Conservation (phyloP, 2,888 invertebrate species). For the Sesia apiformis region DNA sequence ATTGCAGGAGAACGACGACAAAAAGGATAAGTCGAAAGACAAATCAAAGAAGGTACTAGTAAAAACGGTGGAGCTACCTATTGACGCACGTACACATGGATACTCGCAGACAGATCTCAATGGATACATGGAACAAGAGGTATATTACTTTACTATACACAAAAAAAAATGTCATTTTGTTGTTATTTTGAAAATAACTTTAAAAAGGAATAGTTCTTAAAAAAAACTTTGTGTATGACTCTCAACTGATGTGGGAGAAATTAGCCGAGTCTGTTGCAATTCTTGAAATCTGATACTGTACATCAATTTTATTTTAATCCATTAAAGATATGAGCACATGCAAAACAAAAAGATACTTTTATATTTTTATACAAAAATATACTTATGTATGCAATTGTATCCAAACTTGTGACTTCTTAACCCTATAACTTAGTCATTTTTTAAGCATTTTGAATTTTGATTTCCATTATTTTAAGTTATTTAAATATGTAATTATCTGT, state of each 20-base stretch:
- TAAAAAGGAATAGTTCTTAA: neutral
- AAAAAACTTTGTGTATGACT: neutral
- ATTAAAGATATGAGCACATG: no score
- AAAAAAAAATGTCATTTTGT: no score
- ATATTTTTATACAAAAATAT: no score
- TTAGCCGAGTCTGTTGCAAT: neutral
- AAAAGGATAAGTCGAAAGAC: conserved; percentile 79
- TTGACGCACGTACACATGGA: conserved; percentile 84
- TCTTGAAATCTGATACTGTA: no score
- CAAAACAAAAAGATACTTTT: no score
- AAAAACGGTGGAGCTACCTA: conserved; percentile 88
- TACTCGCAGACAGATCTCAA: conserved; percentile 82
- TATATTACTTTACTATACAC: conserved; percentile 28
- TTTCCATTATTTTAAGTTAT: no score
- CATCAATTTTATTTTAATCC: no score
- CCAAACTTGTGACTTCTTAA: no score
- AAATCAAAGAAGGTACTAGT: conserved; percentile 82
- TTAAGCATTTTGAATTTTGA: no score
- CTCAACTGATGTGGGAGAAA: neutral
- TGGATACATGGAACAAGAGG: conserved; percentile 85
- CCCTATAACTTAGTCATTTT: no score
- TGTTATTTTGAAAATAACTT: neutral
- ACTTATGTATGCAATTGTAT: no score
- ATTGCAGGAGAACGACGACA: conserved; percentile 66
- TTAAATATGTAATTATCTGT: no score